These are phyloP conservation scores for Motacilla tschutschensis DNA, from an alignment of 2,113 vertebrate genomes.

Conservation along the genomic window DNA sequence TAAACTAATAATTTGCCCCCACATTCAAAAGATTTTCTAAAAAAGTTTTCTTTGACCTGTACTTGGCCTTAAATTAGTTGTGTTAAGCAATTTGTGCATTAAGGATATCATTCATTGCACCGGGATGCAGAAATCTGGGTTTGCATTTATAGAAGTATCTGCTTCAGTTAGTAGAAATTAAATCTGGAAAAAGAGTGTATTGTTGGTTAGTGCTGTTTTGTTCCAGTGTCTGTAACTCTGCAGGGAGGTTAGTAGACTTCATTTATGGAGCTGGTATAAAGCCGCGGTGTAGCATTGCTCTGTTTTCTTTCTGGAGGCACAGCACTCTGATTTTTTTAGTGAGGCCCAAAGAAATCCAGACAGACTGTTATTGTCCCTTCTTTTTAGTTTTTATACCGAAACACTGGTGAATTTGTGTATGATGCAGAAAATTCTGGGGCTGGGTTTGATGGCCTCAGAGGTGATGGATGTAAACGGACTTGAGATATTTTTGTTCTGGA, in stretches of 20 bases:
- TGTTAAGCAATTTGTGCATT: background rate
- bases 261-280: background rate
- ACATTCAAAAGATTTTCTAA: background rate
- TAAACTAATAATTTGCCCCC: background rate
- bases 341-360: background rate
- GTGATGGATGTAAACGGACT: background rate
- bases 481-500: background rate
- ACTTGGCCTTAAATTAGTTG: background rate
- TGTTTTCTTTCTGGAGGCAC: background rate
- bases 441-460: background rate
- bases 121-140: fast-evolving
- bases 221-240: background rate
- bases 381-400: background rate
- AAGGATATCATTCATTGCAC: background rate
- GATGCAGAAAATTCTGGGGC: background rate
- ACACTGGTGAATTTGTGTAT: background rate
- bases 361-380: background rate
- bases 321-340: background rate
- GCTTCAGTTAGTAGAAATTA: background rate
- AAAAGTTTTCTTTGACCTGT: background rate
- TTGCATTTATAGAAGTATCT: background rate
- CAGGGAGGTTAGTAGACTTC: background rate
- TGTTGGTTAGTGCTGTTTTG: background rate
- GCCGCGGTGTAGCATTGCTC: background rate
- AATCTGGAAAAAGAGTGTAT: background rate